phyloP scores from a whole-genome alignment of 1,140 invertebrate genomes.

The Psilanteris sp. region DNA sequence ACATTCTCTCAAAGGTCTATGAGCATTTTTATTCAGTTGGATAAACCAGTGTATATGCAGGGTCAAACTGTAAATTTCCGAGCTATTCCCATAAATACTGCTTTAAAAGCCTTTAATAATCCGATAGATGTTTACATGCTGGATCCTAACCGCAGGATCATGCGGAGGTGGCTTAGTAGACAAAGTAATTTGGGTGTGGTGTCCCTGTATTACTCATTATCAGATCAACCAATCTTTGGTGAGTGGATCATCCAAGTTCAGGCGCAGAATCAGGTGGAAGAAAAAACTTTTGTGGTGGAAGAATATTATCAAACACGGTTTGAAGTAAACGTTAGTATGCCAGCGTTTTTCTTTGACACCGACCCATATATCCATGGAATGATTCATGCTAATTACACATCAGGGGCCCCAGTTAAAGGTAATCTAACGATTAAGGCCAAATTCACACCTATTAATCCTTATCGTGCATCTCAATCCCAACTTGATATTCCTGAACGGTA shows the following conservation, averaged over 20 bases:
- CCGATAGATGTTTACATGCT: slow-evolving; percentile 94
- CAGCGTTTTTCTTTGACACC: slow-evolving; percentile 93
- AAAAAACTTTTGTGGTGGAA: slow-evolving; percentile 92
- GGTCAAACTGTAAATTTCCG: slow-evolving; percentile 92
- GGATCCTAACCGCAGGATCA: slow-evolving; percentile 91
- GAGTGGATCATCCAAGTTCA: slow-evolving; percentile 94
- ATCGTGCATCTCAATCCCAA: slow-evolving; percentile 15
- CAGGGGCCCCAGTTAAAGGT: slow-evolving; percentile 89
- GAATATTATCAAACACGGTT: slow-evolving; percentile 96
- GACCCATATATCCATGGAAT: slow-evolving; percentile 90
- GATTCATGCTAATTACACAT: slow-evolving; percentile 96
- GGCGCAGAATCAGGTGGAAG: slow-evolving; percentile 92
- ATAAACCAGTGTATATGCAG: slow-evolving; percentile 97
- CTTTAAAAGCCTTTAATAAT: slow-evolving; percentile 91
- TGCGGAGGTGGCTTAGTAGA: slow-evolving; percentile 93
- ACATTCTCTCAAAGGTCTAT: slow-evolving; percentile 93
- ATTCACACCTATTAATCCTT: slow-evolving; percentile 83
- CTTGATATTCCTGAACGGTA: slow-evolving; percentile 82
- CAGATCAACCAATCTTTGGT: slow-evolving; percentile 94
- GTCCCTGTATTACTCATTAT: slow-evolving; percentile 92
- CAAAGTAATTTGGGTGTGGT: slow-evolving; percentile 95
- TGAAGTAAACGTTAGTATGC: slow-evolving; percentile 97
- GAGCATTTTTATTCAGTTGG: slow-evolving; percentile 97
- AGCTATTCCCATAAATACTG: slow-evolving; percentile 93
- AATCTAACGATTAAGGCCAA: slow-evolving; percentile 92